These are phyloP conservation scores for Trinectes maculatus DNA, from an alignment of 2,113 vertebrate species.

Conservation along the genomic window DNA sequence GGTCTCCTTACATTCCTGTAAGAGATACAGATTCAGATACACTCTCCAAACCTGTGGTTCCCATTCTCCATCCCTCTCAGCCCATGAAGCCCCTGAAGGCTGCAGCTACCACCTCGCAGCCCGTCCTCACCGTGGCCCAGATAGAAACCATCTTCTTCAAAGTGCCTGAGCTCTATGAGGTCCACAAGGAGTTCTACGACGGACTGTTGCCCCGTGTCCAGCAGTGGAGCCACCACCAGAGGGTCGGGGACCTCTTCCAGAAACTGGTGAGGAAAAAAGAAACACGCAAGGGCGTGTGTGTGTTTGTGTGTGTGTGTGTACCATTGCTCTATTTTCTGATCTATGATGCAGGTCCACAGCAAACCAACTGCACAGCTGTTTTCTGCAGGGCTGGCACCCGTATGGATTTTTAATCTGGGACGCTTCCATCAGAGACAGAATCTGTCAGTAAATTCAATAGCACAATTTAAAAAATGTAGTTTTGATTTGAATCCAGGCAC, in stretches of 20 bases:
- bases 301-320: background rate
- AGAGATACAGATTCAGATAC: too few species aligned
- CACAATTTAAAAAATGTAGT: conserved; percentile 8
- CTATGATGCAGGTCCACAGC: background rate
- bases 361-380: too few species aligned
- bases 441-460: conserved; percentile 21
- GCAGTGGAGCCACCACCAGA: conserved; percentile 95
- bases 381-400: background rate
- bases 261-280: conserved; percentile 87
- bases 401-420: background rate
- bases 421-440: conserved; percentile 14
- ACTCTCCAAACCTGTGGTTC: background rate
- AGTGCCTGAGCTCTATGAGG: conserved; percentile 98
- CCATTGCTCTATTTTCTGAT: conserved; percentile 9
- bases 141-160: conserved; percentile 99
- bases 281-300: background rate
- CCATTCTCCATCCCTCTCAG: conserved; percentile 67
- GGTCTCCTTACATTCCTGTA: too few species aligned
- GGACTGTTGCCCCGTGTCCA: conserved; percentile 92
- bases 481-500: conserved; percentile 34
- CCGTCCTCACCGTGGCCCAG: conserved; percentile 91
- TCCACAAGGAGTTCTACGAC: conserved; percentile 98
- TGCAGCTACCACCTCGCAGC: conserved; percentile 96
- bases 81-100: conserved; percentile 99
- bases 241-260: conserved; percentile 98